phyloP scores from a whole-genome alignment of 2,113 vertebrate species.

The Scartelaos histophorus region DNA sequence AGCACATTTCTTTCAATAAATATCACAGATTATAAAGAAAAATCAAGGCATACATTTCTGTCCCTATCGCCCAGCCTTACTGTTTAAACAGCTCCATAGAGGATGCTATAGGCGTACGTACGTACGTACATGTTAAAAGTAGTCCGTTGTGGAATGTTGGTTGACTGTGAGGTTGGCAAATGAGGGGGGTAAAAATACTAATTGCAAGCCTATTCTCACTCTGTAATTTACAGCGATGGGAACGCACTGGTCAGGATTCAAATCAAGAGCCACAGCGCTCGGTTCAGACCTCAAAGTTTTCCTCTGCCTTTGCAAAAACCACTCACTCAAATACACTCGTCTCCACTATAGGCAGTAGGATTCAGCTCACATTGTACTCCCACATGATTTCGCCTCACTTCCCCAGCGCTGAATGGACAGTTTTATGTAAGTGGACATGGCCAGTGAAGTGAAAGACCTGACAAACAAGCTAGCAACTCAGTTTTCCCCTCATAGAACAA shows the following conservation, averaged over 20 bases:
- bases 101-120: slow-evolving; percentile 6
- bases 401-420: slow-evolving; percentile 51
- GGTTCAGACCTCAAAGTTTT: slow-evolving; percentile 60
- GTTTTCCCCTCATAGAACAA: slow-evolving; percentile 29
- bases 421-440: slow-evolving; percentile 67
- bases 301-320: slow-evolving; percentile 57
- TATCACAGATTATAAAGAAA: not conserved
- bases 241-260: slow-evolving; percentile 52
- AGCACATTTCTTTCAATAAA: too few species aligned
- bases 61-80: not conserved
- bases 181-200: slow-evolving; percentile 50
- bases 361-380: slow-evolving; percentile 48
- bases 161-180: slow-evolving; percentile 52
- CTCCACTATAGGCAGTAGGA: slow-evolving; percentile 1
- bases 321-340: slow-evolving; percentile 31
- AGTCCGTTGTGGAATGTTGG: slow-evolving; percentile 38
- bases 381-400: slow-evolving; percentile 28
- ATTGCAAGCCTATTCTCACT: slow-evolving; percentile 59
- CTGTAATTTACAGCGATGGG: slow-evolving; percentile 67
- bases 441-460: slow-evolving; percentile 63
- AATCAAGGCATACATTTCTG: not conserved
- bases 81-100: slow-evolving; percentile 6
- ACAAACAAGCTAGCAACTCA: slow-evolving; percentile 52
- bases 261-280: slow-evolving; percentile 30
- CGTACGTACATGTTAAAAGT: slow-evolving; percentile 38